Percentiles rank a stretch among this genome's conserved stretches.
phyloP scores from a whole-genome alignment of 2,113 vertebrate genomes.

The Nesospiza acunhae region DNA sequence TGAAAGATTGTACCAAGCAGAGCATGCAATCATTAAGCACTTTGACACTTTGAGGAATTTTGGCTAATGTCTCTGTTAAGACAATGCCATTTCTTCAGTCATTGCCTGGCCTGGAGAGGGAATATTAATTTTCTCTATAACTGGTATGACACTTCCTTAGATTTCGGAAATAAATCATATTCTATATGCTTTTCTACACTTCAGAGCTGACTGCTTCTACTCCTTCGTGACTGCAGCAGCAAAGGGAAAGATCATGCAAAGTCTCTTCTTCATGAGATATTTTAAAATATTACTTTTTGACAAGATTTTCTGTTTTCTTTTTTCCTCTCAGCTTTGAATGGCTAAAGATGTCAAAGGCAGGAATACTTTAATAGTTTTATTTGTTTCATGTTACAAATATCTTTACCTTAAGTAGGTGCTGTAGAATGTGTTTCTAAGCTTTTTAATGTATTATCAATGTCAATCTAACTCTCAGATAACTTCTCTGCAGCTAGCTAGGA shows the following conservation, averaged over 20 bases:
- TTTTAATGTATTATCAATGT: constrained; percentile 38
- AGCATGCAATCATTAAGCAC: background rate
- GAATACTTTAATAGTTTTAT: constrained; percentile 17
- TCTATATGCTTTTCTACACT: background rate
- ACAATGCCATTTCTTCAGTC: background rate
- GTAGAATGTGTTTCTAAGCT: background rate
- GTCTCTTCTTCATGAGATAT: background rate
- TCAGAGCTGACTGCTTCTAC: background rate
- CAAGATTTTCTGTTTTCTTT: background rate
- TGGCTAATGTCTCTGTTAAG: background rate
- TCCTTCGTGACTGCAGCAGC: background rate
- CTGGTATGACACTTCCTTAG: background rate
- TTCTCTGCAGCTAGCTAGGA: constrained; percentile 8
- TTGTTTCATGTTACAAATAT: constrained; percentile 48
- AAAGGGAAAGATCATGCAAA: background rate
- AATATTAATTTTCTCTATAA: background rate
- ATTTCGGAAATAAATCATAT: background rate
- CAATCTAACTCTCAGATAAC: constrained; percentile 8
- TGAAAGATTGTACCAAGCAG: background rate
- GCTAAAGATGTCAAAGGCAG: constrained; percentile 17
- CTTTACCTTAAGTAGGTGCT: constrained; percentile 11
- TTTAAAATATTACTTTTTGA: background rate
- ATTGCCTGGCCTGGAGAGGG: background rate
- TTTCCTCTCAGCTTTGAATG: background rate
- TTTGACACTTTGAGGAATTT: background rate